Evolutionary conservation across 2,113 vertebrate genomes (phyloP).

Genomic region (Cichladusa arquata): DNA sequence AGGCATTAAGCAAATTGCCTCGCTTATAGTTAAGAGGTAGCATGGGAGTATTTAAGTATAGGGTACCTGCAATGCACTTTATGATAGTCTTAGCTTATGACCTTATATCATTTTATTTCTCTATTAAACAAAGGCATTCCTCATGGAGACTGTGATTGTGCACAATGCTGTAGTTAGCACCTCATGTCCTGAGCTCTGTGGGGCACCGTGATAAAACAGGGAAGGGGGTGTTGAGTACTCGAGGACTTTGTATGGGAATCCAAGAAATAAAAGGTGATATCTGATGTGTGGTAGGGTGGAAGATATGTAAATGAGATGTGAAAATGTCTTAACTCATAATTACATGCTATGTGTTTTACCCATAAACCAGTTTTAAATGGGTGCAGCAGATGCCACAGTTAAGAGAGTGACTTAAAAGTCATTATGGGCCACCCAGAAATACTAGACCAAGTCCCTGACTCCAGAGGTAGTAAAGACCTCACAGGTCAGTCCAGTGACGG

Average conservation of each 20-base stretch:
- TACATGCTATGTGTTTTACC: not conserved
- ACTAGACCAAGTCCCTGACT: not conserved
- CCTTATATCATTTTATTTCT: conserved; percentile 76
- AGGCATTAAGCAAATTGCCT: conserved; percentile 74
- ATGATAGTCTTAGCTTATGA: conserved; percentile 71
- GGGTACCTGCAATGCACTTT: conserved; percentile 70
- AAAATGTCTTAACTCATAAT: not conserved
- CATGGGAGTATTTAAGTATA: conserved; percentile 73
- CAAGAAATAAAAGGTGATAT: not conserved
- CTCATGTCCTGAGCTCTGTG: not conserved
- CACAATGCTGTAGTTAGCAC: conserved; percentile 10
- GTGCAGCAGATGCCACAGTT: not conserved
- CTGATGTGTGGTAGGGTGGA: not conserved
- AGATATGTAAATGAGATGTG: not conserved
- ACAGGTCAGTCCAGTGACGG: not conserved
- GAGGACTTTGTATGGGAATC: not conserved
- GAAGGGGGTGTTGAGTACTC: not conserved
- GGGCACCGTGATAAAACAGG: not conserved
- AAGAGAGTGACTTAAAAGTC: not conserved
- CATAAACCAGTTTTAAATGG: not conserved
- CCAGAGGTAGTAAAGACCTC: conserved; percentile 17
- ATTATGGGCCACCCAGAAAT: not conserved
- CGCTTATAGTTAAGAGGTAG: conserved; percentile 73
- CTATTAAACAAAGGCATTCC: conserved; percentile 70
- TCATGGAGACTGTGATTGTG: not conserved